phyloP scores from a whole-genome alignment of 2,113 vertebrate species.

The Trichechus manatus region DNA sequence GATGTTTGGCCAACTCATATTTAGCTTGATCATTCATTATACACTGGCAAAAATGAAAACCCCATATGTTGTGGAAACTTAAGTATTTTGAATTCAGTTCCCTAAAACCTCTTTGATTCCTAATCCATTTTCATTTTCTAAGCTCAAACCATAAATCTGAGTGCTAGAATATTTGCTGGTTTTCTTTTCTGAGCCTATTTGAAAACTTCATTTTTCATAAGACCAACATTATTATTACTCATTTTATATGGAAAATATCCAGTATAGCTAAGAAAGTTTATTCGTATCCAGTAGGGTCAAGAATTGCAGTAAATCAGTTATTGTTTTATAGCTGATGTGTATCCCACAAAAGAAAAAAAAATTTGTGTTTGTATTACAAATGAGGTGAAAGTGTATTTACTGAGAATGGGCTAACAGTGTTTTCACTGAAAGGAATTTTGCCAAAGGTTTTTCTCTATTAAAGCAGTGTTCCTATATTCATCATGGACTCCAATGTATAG shows the following conservation, averaged over 20 bases:
- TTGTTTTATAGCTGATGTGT: neutral
- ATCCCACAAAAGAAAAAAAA: neutral
- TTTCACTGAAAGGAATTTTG: neutral
- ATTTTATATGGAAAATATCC: neutral
- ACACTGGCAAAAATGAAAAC: neutral
- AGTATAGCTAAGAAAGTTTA: neutral
- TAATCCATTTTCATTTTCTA: neutral
- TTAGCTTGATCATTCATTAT: neutral
- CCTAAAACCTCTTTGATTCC: neutral
- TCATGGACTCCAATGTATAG: neutral
- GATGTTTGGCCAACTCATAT: neutral
- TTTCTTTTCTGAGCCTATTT: neutral
- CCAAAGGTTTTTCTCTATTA: neutral
- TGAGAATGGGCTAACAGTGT: neutral
- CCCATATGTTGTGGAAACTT: neutral
- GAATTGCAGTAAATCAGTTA: neutral
- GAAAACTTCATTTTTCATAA: neutral
- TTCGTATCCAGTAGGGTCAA: neutral
- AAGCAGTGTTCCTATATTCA: neutral
- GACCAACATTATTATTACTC: neutral
- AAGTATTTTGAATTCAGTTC: neutral
- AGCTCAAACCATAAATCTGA: neutral
- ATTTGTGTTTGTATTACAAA: conserved; percentile 44
- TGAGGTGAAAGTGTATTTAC: conserved; percentile 12
- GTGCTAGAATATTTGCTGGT: neutral